Evolutionary conservation across 92 coral and sea anemone genomes (phyloP), one percentile per base, ranked within the genome.

Genomic region (Hydrozoanthus gracilis): DNA sequence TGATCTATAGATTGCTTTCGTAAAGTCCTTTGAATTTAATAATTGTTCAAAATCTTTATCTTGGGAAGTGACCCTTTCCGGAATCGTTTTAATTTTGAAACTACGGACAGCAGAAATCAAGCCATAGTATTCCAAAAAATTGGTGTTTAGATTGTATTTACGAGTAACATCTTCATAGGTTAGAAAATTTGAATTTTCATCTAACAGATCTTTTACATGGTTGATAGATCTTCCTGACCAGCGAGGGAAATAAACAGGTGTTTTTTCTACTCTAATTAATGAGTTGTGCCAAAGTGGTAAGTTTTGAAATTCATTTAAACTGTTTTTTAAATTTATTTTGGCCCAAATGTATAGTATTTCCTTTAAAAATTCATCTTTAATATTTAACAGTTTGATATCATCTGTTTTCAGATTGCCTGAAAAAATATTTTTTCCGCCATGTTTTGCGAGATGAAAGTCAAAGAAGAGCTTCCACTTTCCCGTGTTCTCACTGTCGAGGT

Each of bases 61-160:
- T 69, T 69, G 74, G 47, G 3, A 39, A 8, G 49, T 69, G 47
- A 39, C 74, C 49, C 74, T 69, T 69, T 39, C 74, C 49, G 74
- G 74, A 47, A 69, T 69, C 48, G 48, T 27, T 69, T 69, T 69
- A 69, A 39, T 69, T 69, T 69, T 69, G 47, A 69, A 27, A 27
- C 74, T 69, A 12, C 74, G 74, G 74, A 69, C 74, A 69, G 74
- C 74, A 27, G 74, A 69, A 27, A 69, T 69, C 49, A 69, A 69
- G 66, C 66, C 66, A 60, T 60, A 60, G 66, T 60, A 60, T 60
- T 60, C 66, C 66, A 60, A 60, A 60, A 60, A 60, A 60, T 60
- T 60, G 66, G 66, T 60, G 66, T 60, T 60, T 60, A 60, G 66
- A 60, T 60, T 60, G 66, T 60, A 60, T 60, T 60, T 60, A 60